Evolutionary conservation across 2,888 invertebrate genomes (phyloP), one percentile per base, ranked within the genome.

Genomic region (Tenthredo amoena): DNA sequence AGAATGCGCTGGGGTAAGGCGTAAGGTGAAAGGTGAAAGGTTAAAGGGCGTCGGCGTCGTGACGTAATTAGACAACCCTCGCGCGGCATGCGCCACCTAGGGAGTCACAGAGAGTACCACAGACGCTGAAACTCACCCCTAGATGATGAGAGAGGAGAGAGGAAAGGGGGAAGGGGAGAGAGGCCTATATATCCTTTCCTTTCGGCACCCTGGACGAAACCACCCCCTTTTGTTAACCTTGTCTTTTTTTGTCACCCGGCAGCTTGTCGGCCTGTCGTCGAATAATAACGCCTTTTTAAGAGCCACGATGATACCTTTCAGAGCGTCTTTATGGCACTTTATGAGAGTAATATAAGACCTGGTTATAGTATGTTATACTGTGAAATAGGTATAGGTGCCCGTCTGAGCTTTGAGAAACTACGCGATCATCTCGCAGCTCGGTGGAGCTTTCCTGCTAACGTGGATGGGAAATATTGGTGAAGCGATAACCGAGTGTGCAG

Each of bases 21-120:
- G 31, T 18, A 26, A 26, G 62, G 62, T 26, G 26, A n/a, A 55
- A 34, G 79, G 79, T 37, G 74, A 34, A 68, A 68, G 68, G 68
- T 68, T 55, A 37, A 37, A 47, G 72, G 84, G 72, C 47, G 40
- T 74, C 37, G 26, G 26, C 43, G 12, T 21, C 62, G 84, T 84
- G 76, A 84, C 84, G 84, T 76, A 77, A 84, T 84, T 84, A 76
- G 84, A 76, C 84, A 72, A 37, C 50, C 84, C 50, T 55, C 7
- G 26, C n/a, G 68, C 15, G 47, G 50, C 71, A 21, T 12, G 68
- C 68, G 68, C 68, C 68, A 40, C 74, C 74, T 40, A 43, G 43
- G 26, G 43, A 74, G 74, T 3, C 21, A 43, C 10, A 40, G 21
- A 40, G 21, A 74, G 43, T 5, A 74, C 68, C 68, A 18, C 68